Base-by-base conservation (phyloP, 2,113 vertebrate genomes). In the Megaceryle maxima region DNA sequence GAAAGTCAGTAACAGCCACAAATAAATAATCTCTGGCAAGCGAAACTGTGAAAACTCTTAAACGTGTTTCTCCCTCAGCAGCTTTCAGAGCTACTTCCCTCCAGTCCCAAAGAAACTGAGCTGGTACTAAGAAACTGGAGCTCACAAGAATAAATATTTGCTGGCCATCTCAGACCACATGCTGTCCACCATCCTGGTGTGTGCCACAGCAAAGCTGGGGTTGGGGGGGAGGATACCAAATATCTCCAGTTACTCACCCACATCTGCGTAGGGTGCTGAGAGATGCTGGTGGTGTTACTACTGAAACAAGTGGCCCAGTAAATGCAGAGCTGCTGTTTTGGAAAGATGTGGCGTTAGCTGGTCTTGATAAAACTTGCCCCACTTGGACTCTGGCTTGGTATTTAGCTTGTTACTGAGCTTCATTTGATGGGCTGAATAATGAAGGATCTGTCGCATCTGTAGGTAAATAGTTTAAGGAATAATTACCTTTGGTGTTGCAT, bases 1-100 rank as follows among this genome's bases (percentile, higher is more conserved):
- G 83, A 95, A 95, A 92, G 69, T 64, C 80, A 28, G 74, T 31
- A 92, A 84, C 66, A 91, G 66, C 57, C 84, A 72, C 77, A 94
- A 92, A 88, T 70, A 88, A 41, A 88, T 74, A n/a, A 67, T 39
- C 86, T 87, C 86, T 88, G 60, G 70, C 83, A 50, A 95, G 44
- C 10, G 18, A 29, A 83, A 84, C 80, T 6, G 3, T 83, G 81
- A 81, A 94, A 94, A 92, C 50, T 63, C 59, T 72, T 70, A 93
- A 82, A 70, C 1, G 2, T 53, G 48, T 60, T 93, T 85, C 44
- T 50, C 66, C 14, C 24, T 51, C 66, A 75, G 31, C 77, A 75
- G 31, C 81, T 79, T 60, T 85, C 79, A 88, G 72, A 88, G 76
- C 68, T 35, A 64, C 39, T 73, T 90, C 83, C 80, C 43, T 67